Conservation (phyloP, 2,113 vertebrate species). For the Mormoops blainvillei region DNA sequence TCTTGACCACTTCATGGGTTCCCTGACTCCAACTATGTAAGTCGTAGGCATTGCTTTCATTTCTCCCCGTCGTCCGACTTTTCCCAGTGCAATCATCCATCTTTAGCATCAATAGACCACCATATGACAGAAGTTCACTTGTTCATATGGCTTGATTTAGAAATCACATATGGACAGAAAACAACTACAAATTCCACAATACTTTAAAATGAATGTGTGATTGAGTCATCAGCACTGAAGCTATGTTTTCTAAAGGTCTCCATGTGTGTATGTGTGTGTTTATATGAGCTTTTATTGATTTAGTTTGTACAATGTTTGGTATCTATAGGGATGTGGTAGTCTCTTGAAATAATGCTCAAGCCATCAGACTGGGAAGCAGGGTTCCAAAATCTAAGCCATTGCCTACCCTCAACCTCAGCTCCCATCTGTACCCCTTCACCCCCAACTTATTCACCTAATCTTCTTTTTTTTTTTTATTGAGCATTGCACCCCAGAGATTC, state of each 20-base stretch:
- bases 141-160: neutral
- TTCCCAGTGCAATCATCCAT: neutral
- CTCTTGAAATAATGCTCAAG: neutral
- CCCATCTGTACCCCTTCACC: neutral
- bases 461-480: neutral
- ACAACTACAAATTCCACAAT: neutral
- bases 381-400: neutral
- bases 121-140: neutral
- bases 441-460: neutral
- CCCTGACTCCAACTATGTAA: accelerated
- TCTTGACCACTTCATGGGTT: neutral
- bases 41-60: neutral
- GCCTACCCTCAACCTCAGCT: neutral
- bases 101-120: neutral
- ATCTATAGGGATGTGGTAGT: neutral
- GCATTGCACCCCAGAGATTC: neutral
- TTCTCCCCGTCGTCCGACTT: neutral
- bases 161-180: neutral
- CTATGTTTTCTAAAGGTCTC: neutral
- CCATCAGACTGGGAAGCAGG: neutral
- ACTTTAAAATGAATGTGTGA: neutral
- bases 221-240: neutral
- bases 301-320: neutral
- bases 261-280: neutral
- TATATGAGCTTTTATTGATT: neutral